A percentile compares a stretch with the other conserved stretches of the same genome.
Conservation (phyloP, 1,140 invertebrate species). For the Ctenoplectra terminalis region DNA sequence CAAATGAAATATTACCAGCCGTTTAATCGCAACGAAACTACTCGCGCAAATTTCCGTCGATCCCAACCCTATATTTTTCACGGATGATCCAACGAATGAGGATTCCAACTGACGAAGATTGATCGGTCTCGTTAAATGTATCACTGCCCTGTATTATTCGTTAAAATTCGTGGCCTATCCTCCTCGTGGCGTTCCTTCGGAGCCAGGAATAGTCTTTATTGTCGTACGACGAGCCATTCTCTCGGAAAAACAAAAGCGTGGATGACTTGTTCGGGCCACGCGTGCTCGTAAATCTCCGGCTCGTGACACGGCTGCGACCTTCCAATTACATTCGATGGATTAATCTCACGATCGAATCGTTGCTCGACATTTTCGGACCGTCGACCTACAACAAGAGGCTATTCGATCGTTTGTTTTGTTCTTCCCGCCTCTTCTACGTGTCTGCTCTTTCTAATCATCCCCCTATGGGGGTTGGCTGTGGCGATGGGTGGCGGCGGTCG, state of each 20-base stretch:
- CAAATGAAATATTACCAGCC: background rate
- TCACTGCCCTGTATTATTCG: background rate
- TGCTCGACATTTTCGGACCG: conserved; percentile 35
- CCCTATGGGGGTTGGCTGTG: too few species aligned
- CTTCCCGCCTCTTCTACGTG: background rate
- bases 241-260: conserved; percentile 33
- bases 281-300: conserved; percentile 46
- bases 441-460: conserved; percentile 28
- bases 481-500: too few species aligned
- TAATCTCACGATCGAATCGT: conserved; percentile 49
- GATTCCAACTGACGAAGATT: conserved; percentile 24
- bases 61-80: background rate
- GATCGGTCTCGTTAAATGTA: background rate
- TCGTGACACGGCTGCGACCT: conserved; percentile 39
- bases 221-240: conserved; percentile 2
- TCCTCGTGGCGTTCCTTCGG: background rate
- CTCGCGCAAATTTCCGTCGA: background rate
- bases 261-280: conserved; percentile 32
- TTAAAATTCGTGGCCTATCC: background rate
- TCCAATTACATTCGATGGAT: conserved; percentile 58
- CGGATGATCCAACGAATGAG: conserved; percentile 5
- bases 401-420: conserved; percentile 26
- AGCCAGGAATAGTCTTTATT: conserved; percentile 27
- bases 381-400: conserved; percentile 1
- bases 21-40: background rate